phyloP scores from a whole-genome alignment of 1,140 invertebrate genomes.

The Cherax destructor region DNA sequence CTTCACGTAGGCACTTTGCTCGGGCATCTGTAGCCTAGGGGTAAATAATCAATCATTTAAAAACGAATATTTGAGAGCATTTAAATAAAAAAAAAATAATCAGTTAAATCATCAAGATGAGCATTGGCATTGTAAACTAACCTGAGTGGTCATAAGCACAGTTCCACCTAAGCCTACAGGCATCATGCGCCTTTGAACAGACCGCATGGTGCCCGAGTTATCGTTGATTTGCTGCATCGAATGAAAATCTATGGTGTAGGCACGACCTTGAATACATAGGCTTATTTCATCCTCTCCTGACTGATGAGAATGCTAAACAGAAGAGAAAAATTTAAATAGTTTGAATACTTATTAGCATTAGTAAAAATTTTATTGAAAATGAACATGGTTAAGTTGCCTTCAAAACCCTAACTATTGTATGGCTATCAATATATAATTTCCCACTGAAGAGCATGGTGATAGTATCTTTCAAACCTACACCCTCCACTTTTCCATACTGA shows the following conservation, averaged over 20 bases:
- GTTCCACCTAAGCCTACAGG: slow-evolving; percentile 50
- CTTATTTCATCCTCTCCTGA: slow-evolving; percentile 96
- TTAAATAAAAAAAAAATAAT: background rate
- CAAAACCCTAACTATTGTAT: no score
- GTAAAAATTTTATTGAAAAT: no score
- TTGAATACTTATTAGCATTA: no score
- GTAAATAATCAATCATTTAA: background rate
- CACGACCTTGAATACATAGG: slow-evolving; percentile 91
- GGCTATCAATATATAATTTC: no score
- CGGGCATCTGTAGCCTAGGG: slow-evolving; percentile 78
- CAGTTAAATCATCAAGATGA: background rate
- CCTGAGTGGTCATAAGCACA: slow-evolving; percentile 51
- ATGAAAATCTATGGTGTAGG: slow-evolving; percentile 96
- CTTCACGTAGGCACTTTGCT: slow-evolving; percentile 81
- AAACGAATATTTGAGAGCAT: background rate
- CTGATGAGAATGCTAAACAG: slow-evolving; percentile 88
- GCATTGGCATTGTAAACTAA: background rate
- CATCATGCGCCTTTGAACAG: slow-evolving; percentile 84
- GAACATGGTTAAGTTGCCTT: no score
- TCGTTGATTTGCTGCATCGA: slow-evolving; percentile 99
- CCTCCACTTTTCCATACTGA: no score
- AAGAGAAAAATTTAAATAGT: background rate
- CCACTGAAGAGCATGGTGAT: no score
- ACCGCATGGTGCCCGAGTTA: slow-evolving; percentile 93
- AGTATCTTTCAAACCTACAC: no score